Evolutionary conservation across 2,113 vertebrate genomes (phyloP), one percentile per base, ranked within the genome.

Genomic region (Willisornis vidua): DNA sequence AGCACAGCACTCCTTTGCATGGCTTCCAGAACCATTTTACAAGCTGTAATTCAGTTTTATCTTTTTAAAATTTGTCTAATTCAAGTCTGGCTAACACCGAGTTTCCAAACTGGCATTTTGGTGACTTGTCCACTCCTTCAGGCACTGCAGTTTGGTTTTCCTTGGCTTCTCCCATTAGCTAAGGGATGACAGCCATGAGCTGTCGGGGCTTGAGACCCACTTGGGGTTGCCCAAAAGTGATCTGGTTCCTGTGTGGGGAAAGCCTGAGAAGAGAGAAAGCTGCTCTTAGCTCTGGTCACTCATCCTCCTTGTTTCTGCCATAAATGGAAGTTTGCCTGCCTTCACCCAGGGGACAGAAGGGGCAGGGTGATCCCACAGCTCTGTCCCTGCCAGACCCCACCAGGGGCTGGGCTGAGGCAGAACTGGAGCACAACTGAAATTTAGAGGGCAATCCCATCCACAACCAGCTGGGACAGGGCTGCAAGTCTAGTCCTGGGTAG

Each of bases 1-100:
- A 77, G 46, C 70, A 77, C 84, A 83, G 90, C 65, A 43, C 54
- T 91, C 46, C 80, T 91, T 95, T 80, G 76, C 87, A 70, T 89
- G 87, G 94, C 77, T 94, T 93, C 52, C 23, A 82, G 49, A 78
- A 72, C 45, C n/a, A 58, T 54, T 82, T 73, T n/a, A 37, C 71
- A 63, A 72, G 58, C 81, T 94, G 75, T 83, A 52, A 8, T 65
- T 49, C 74, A 26, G 19, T 54, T 85, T 71, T 77, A 57, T 55
- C 28, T 54, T 35, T 54, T 58, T 76, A 67, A 77, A 81, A 20
- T 12, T 20, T 19, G 7, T 82, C 51, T 55, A 43, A 76, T 83
- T 71, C 22, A 23, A 59, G 22, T 46, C 28, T 14, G 86, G 39
- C 92, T 88, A 55, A 83, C 59, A 29, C n/a, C 10, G n/a, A 25